Conservation (phyloP, 2,888 invertebrate genomes). For the Lutraria lutraria region DNA sequence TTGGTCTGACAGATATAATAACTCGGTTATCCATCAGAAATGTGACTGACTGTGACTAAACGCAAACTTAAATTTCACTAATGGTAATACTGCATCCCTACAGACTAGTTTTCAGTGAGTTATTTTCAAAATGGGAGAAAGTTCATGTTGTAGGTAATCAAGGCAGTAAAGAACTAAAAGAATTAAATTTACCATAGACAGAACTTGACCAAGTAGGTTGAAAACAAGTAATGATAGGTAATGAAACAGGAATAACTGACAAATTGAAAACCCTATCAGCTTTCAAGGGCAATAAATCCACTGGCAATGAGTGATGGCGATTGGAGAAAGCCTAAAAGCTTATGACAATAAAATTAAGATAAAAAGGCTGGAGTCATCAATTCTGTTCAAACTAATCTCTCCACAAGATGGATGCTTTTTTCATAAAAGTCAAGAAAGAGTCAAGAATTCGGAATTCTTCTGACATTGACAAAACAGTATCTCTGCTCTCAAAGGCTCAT, state of each 20-base stretch:
- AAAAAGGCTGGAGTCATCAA: constrained; percentile 26
- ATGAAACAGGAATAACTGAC: constrained; percentile 11
- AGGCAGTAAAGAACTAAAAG: neutral
- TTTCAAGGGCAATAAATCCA: constrained; percentile 4
- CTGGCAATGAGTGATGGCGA: neutral
- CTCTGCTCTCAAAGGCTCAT: neutral
- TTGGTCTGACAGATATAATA: too few relatives aligned
- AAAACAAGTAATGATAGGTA: neutral
- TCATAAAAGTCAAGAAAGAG: constrained; percentile 4
- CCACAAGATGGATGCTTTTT: neutral
- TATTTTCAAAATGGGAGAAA: too few relatives aligned
- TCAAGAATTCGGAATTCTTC: constrained; percentile 30
- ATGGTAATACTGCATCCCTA: too few relatives aligned
- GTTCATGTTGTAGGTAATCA: too few relatives aligned
- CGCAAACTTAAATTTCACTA: too few relatives aligned
- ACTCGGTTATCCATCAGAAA: too few relatives aligned
- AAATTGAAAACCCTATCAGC: constrained; percentile 7
- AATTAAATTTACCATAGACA: neutral
- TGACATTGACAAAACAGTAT: constrained; percentile 46
- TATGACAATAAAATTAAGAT: constrained; percentile 41
- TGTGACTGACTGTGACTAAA: too few relatives aligned
- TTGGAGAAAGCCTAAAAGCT: constrained; percentile 36
- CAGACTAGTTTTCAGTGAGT: too few relatives aligned
- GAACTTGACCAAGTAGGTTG: neutral
- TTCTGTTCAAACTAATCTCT: constrained; percentile 22